Evolutionary conservation across 2,888 invertebrate genomes (phyloP).

Genomic region (Dascillus cervinus): DNA sequence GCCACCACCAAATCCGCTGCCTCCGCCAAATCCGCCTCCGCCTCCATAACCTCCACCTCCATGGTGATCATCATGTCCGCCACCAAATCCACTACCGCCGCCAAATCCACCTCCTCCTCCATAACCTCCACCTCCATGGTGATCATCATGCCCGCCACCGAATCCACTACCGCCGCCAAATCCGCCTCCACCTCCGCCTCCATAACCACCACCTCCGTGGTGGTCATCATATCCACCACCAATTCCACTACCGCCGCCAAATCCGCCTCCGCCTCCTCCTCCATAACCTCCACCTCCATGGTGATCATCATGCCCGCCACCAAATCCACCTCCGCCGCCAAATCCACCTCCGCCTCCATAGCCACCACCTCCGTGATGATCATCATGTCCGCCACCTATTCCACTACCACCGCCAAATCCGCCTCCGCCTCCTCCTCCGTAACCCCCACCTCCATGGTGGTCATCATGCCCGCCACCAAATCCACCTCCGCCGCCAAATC

Average conservation of each 20-base stretch:
- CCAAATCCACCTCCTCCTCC: constrained; percentile 15
- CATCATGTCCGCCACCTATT: constrained; percentile 10
- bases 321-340: constrained; percentile 7
- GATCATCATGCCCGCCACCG: constrained; percentile 11
- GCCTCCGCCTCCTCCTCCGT: constrained; percentile 10
- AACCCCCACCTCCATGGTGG: constrained; percentile 6
- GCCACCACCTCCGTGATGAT: constrained; percentile 7
- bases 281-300: constrained; percentile 7
- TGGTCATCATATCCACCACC: constrained; percentile 11
- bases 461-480: constrained; percentile 12
- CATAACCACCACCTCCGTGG: constrained; percentile 11
- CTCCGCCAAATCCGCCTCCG: constrained; percentile 10
- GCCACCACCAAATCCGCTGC: constrained; percentile 21
- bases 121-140: constrained; percentile 7
- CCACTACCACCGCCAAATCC: constrained; percentile 12
- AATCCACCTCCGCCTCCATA: constrained; percentile 11
- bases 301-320: constrained; percentile 7
- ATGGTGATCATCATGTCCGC: constrained; percentile 25
- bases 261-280: constrained; percentile 11
- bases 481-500: constrained; percentile 21
- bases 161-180: constrained; percentile 14
- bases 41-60: constrained; percentile 9
- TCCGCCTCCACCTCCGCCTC: constrained; percentile 11
- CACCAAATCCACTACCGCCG: constrained; percentile 12
- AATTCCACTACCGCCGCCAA: constrained; percentile 4